phyloP scores from a whole-genome alignment of 2,888 invertebrate species.

The Agriopis leucophaearia region DNA sequence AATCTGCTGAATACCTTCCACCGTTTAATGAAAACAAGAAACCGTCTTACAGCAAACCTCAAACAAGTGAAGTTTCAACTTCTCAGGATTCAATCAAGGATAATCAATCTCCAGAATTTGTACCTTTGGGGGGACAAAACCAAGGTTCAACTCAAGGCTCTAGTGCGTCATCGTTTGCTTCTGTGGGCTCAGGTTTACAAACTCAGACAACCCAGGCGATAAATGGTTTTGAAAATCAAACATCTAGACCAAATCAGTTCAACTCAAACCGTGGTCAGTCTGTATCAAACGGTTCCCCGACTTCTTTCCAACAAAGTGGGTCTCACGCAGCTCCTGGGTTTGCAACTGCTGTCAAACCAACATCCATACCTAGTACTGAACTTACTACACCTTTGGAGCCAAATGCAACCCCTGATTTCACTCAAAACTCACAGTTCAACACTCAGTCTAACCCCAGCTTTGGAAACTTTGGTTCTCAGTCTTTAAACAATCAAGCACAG shows the following conservation, averaged over 20 bases:
- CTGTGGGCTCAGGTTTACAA: conserved; percentile 16
- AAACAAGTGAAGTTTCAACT: conserved; percentile 12
- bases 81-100: conserved; percentile 10
- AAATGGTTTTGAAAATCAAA: conserved; percentile 32
- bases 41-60: conserved; percentile 21
- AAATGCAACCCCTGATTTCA: conserved; percentile 35
- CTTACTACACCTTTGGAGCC: conserved; percentile 65
- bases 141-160: conserved; percentile 25
- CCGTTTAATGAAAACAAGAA: conserved; percentile 49
- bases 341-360: conserved; percentile 42
- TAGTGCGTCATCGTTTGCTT: conserved; percentile 33
- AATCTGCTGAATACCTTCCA: conserved; percentile 57
- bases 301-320: conserved; percentile 18
- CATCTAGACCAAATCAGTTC: conserved; percentile 39
- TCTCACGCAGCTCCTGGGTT: conserved; percentile 10
- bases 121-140: conserved; percentile 17
- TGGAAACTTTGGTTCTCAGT: conserved; percentile 22
- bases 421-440: conserved; percentile 29
- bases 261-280: conserved; percentile 27
- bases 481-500: conserved; percentile 22
- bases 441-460: conserved; percentile 29
- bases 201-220: conserved; percentile 26
- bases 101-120: conserved; percentile 16
- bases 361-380: conserved; percentile 59
- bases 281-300: conserved; percentile 10